Percentiles rank a stretch among this genome's conserved stretches.
These are phyloP conservation scores for Pomatorhinus ruficollis DNA, from an alignment of 2,113 vertebrate genomes.

Conservation along the genomic window DNA sequence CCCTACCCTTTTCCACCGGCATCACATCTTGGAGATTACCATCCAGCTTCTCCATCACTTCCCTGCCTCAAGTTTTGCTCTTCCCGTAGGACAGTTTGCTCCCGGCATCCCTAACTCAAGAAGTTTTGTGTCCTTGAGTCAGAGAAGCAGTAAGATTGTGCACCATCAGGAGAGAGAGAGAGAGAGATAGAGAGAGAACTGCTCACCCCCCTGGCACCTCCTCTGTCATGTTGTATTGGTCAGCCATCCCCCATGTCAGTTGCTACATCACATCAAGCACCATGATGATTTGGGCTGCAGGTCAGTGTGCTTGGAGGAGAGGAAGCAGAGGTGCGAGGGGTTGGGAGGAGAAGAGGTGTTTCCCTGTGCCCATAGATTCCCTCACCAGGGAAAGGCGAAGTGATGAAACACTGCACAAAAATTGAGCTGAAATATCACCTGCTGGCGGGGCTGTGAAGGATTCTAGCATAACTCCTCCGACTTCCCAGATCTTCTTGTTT, in stretches of 20 bases:
- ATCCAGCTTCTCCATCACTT: neutral
- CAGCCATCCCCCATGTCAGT: neutral
- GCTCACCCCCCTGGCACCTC: neutral
- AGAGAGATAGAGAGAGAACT: neutral
- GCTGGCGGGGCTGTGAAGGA: neutral
- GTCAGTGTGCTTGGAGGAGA: neutral
- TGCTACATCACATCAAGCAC: conserved; percentile 41
- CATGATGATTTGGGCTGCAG: neutral
- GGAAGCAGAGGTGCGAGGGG: neutral
- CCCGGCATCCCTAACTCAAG: neutral
- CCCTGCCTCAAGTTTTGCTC: neutral
- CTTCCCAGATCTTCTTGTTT: neutral
- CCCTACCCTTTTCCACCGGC: neutral
- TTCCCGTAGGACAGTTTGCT: neutral
- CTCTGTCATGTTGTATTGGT: neutral
- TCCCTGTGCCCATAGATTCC: neutral
- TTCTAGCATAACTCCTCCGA: neutral
- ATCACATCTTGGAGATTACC: neutral
- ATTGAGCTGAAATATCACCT: neutral
- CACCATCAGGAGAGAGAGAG: neutral
- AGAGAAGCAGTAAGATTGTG: neutral
- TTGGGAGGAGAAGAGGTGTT: neutral
- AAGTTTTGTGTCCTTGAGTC: neutral
- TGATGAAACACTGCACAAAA: neutral
- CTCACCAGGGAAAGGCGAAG: neutral